Conservation (phyloP, 2,797 vertebrate species). For the Sebastolobus altivelis region DNA sequence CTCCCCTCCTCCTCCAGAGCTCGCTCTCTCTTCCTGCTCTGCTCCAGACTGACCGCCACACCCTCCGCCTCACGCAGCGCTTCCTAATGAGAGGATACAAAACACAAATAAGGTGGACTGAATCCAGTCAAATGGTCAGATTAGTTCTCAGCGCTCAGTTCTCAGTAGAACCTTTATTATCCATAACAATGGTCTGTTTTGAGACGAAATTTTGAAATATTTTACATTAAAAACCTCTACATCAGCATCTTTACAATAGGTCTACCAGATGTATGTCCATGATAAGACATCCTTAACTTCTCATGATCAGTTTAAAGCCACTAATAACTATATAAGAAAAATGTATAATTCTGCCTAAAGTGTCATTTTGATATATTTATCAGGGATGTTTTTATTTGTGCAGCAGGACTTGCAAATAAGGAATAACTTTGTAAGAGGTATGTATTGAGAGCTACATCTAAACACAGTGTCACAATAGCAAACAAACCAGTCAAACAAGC, state of each 20-base stretch:
- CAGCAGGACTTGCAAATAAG: neutral
- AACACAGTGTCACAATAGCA: constrained; percentile 20
- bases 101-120: constrained; percentile 20
- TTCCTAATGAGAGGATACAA: constrained; percentile 71
- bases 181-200: neutral
- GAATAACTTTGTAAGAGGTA: neutral
- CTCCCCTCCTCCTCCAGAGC: constrained; percentile 83
- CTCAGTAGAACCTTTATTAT: neutral
- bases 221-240: neutral
- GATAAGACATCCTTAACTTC: neutral
- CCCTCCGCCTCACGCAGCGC: constrained; percentile 75
- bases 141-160: neutral
- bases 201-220: neutral
- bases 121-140: constrained; percentile 18
- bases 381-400: constrained; percentile 14
- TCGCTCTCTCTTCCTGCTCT: constrained; percentile 81
- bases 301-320: neutral
- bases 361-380: neutral
- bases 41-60: constrained; percentile 79
- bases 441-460: constrained; percentile 3
- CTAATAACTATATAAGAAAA: neutral
- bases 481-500: constrained; percentile 38
- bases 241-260: neutral
- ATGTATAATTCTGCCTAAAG: neutral
- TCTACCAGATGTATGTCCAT: neutral